These are phyloP conservation scores for Addax nasomaculatus DNA, from an alignment of 2,113 vertebrate species.

Conservation along the genomic window DNA sequence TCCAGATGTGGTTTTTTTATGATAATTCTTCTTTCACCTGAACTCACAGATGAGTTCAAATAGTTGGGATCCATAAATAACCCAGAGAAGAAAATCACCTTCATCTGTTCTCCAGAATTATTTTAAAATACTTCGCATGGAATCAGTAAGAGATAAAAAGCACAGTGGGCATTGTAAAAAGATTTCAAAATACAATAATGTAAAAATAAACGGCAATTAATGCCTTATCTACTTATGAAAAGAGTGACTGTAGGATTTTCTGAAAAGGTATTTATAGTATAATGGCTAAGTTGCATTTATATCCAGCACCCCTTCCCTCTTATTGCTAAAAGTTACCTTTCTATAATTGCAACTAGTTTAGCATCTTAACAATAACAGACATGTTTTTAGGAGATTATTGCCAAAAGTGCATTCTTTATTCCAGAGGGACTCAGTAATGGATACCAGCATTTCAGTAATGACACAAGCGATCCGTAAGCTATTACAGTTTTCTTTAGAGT, in stretches of 20 bases:
- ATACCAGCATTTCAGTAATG: conserved; percentile 81
- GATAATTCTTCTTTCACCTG: background rate
- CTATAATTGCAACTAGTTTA: conserved; percentile 77
- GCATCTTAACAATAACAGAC: conserved; percentile 80
- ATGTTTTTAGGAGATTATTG: conserved; percentile 82
- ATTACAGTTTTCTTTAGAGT: conserved; percentile 84
- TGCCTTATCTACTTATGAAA: conserved; percentile 46
- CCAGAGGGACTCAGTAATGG: conserved; percentile 82
- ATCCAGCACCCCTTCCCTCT: conserved; percentile 53
- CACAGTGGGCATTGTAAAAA: conserved; percentile 50
- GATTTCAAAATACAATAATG: conserved; percentile 66
- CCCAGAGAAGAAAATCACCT: conserved; percentile 48
- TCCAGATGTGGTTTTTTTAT: background rate
- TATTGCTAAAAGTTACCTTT: conserved; percentile 77
- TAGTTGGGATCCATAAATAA: conserved; percentile 37
- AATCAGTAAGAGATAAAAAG: conserved; percentile 55
- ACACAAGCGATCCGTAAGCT: conserved; percentile 85
- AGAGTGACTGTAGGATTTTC: conserved; percentile 43
- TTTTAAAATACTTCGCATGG: conserved; percentile 47
- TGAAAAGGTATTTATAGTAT: conserved; percentile 49
- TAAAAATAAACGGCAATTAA: conserved; percentile 71
- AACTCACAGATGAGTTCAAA: conserved; percentile 25
- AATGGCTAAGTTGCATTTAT: conserved; percentile 64
- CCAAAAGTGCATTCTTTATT: conserved; percentile 83
- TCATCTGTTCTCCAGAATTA: conserved; percentile 29